Base-by-base conservation (phyloP, 2,113 vertebrate species). In the Mystacornis crossleyi region DNA sequence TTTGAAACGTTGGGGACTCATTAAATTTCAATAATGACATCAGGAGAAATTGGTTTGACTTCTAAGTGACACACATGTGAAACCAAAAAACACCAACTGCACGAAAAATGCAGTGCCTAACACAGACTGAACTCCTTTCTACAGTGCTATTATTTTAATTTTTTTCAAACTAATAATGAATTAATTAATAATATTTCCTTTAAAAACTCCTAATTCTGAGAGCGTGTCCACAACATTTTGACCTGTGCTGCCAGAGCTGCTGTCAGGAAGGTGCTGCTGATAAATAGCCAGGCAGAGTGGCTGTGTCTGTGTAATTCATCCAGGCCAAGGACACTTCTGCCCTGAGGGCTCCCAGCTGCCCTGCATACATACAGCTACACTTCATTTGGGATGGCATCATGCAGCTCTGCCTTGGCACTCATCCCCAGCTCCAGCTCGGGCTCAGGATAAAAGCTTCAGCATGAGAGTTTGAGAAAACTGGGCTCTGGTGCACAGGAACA, bases 171-270 rank as follows among this genome's bases (percentile, higher is more conserved):
- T 26, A 69, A 10, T 26, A 69, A n/a, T 28, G 0, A 48, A 28
- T 60, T 0, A 60, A 70, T n/a, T 8, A 69, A 6, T 14, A 8
- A 7, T 51, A 10, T 57, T 86, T 82, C 24, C 18, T 50, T 40
- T 6, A 0, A 54, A 38, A 66, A 5, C 12, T 36, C 26, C 15
- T 25, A 18, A 36, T 74, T 55, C 62, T 72, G 34, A 18, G 18
- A 29, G 3, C 2, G 2, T 15, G 0, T 29, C 3, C 9, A 33
- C 19, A 55, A 1, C 17, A 40, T 36, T 69, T 55, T 26, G 53
- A 38, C 60, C 31, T 61, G 18, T 2, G 13, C 66, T 54, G 33
- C n/a, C 36, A 9, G 7, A 54, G 57, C 40, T 71, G n/a, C 48
- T 55, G 29, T 31, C 48, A 43, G 34, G 66, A 61, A 61, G 60